These are phyloP conservation scores for Rhabdornis inornatus DNA, from an alignment of 2,113 vertebrate species.

Conservation along the genomic window DNA sequence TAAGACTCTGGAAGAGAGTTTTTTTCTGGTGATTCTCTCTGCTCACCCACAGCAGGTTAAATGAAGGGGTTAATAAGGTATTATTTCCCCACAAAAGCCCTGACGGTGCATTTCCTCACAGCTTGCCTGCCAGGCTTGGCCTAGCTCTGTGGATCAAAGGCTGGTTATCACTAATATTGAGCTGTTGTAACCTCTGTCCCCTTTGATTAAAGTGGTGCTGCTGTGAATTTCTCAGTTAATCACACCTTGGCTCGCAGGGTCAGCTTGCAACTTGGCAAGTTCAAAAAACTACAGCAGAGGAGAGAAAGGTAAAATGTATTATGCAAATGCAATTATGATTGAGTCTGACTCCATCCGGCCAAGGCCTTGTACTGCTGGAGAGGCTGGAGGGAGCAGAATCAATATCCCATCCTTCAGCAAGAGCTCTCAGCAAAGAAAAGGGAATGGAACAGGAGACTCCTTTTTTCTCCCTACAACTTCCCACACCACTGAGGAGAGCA, in stretches of 20 bases:
- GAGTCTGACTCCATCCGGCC: not conserved
- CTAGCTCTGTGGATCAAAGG: slow-evolving; percentile 89
- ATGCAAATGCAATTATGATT: slow-evolving; percentile 66
- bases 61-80: slow-evolving; percentile 83
- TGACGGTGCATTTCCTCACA: slow-evolving; percentile 84
- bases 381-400: not conserved
- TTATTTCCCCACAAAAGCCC: slow-evolving; percentile 87
- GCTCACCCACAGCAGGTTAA: slow-evolving; percentile 33
- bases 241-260: slow-evolving; percentile 72
- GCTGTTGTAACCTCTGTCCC: slow-evolving; percentile 94
- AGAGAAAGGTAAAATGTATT: slow-evolving; percentile 68
- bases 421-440: rapidly evolving
- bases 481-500: not conserved
- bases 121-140: slow-evolving; percentile 75
- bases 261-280: slow-evolving; percentile 74
- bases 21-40: not conserved
- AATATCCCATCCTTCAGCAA: not conserved
- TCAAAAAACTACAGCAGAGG: slow-evolving; percentile 65
- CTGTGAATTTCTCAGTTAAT: slow-evolving; percentile 85
- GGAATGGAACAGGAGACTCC: not conserved
- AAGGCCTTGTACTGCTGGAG: not conserved
- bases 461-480: not conserved
- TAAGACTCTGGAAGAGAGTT: not conserved
- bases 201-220: slow-evolving; percentile 83
- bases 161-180: slow-evolving; percentile 91